Percentiles rank a stretch among this genome's conserved stretches.
phyloP scores from a whole-genome alignment of 2,797 vertebrate genomes.

The Tokudaia muenninki region DNA sequence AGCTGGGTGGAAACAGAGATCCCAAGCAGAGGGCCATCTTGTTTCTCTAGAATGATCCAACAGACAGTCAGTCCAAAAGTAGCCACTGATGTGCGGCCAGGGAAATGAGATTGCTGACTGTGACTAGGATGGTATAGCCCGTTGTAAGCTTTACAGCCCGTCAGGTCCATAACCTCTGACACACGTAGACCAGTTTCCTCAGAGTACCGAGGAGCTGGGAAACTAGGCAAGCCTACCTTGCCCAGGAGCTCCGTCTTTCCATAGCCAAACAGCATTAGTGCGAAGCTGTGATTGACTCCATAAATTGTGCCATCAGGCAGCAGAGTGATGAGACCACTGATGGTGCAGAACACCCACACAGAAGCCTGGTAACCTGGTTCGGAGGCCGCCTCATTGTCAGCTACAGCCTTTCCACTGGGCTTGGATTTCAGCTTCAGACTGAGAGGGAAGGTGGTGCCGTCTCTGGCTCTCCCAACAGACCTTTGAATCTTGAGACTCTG shows the following conservation, averaged over 20 bases:
- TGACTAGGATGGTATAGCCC: neutral
- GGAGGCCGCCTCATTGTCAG: conserved; percentile 21
- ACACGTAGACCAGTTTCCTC: neutral
- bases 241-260: conserved; percentile 91
- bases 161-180: neutral
- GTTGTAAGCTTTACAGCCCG: no score
- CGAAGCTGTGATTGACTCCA: conserved; percentile 91
- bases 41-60: neutral
- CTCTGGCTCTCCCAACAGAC: conserved; percentile 89
- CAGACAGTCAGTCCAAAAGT: neutral
- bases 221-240: conserved; percentile 89
- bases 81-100: neutral
- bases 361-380: conserved; percentile 90
- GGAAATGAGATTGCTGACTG: fast-evolving
- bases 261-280: conserved; percentile 93
- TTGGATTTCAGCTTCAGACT: conserved; percentile 91
- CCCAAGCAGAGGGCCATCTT: neutral
- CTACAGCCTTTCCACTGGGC: conserved; percentile 80
- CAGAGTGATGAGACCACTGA: conserved; percentile 93
- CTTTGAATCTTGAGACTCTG: conserved; percentile 93
- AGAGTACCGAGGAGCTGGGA: fast-evolving
- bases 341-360: conserved; percentile 92
- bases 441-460: conserved; percentile 90
- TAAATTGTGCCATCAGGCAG: conserved; percentile 92
- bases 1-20: neutral